phyloP scores from a whole-genome alignment of 2,888 invertebrate species.

The Hemicrepidius hirtus region DNA sequence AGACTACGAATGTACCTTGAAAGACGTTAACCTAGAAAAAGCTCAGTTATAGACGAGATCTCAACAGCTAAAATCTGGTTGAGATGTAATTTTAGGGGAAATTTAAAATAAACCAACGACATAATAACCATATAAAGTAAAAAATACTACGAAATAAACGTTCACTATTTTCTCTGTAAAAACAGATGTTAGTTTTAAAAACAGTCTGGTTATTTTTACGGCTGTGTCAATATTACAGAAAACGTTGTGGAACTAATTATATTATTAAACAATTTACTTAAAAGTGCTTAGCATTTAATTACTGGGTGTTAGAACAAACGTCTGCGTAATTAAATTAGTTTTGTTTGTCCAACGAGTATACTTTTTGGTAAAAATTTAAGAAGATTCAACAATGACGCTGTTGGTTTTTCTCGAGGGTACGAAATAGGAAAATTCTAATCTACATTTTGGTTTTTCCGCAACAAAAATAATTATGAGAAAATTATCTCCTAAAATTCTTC shows the following conservation, averaged over 20 bases:
- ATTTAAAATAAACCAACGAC: conserved; percentile 4
- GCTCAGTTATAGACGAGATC: neutral
- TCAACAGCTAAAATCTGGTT: neutral
- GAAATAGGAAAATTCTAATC: too few species aligned
- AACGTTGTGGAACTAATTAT: conserved; percentile 13
- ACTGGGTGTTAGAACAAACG: neutral
- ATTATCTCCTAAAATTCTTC: neutral
- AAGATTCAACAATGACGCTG: too few species aligned
- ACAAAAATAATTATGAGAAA: neutral
- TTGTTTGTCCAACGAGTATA: too few species aligned
- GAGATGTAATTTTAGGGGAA: conserved; percentile 5
- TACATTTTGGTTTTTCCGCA: neutral
- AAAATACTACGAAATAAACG: neutral
- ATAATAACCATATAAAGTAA: conserved; percentile 3
- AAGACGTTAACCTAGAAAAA: neutral
- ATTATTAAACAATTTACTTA: conserved; percentile 19
- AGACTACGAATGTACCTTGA: neutral
- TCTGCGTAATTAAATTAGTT: neutral
- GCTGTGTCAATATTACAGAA: conserved; percentile 7
- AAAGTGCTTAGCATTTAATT: conserved; percentile 23
- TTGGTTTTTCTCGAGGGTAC: too few species aligned
- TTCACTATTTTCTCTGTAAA: conserved; percentile 5
- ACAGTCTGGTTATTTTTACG: conserved; percentile 17
- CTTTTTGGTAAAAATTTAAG: neutral
- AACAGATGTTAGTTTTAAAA: conserved; percentile 22